Percentiles rank a stretch among this genome's conserved stretches.
phyloP scores from a whole-genome alignment of 2,797 vertebrate genomes.

The Silurus lanzhouensis region DNA sequence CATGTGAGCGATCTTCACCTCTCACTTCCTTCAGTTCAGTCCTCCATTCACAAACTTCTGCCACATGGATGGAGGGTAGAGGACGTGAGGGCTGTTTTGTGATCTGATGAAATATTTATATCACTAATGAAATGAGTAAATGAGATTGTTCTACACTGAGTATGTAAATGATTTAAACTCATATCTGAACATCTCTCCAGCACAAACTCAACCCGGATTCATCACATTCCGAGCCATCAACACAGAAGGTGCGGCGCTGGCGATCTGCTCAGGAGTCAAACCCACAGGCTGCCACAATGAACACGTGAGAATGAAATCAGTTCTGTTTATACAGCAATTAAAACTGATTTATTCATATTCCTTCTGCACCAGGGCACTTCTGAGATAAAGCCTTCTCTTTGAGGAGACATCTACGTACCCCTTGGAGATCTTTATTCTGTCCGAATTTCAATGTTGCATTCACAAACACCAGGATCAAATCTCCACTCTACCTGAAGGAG shows the following conservation, averaged over 20 bases:
- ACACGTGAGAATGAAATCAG: conserved; percentile 1
- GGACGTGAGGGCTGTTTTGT: background rate
- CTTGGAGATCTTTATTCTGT: background rate
- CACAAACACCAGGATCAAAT: too few species aligned
- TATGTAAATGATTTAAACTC: background rate
- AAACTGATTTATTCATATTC: background rate
- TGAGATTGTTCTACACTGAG: background rate
- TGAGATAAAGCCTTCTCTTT: background rate
- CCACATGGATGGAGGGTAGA: too few species aligned
- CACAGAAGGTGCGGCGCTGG: background rate
- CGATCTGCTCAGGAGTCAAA: conserved; percentile 18
- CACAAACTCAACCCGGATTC: background rate
- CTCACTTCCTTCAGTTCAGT: too few species aligned
- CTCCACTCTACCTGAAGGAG: too few species aligned
- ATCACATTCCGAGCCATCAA: conserved; percentile 27
- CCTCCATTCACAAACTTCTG: too few species aligned
- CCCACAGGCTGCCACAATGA: conserved; percentile 24
- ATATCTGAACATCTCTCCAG: background rate
- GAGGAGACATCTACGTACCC: background rate
- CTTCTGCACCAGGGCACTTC: background rate
- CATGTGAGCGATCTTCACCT: too few species aligned
- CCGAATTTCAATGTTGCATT: too few species aligned
- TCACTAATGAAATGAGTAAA: background rate
- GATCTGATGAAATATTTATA: too few species aligned
- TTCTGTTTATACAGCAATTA: too few species aligned